Conservation (phyloP, 2,888 invertebrate genomes). For the Papilio demoleus region DNA sequence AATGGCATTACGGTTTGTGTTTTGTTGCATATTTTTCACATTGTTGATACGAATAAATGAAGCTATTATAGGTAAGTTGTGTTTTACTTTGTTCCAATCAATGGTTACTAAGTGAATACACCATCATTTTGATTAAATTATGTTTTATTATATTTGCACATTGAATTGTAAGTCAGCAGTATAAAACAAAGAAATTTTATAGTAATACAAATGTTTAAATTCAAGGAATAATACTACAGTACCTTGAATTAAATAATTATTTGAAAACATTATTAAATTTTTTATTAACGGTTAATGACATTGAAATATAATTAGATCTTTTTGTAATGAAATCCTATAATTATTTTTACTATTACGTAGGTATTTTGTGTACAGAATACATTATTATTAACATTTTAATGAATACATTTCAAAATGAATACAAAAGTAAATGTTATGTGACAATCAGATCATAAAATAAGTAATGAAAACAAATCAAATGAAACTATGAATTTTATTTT, state of each 20-base stretch:
- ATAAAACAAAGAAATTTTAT: neutral
- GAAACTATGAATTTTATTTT: too few species aligned
- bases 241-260: too few species aligned
- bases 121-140: neutral
- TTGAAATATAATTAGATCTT: neutral
- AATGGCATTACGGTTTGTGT: slow-evolving; percentile 58
- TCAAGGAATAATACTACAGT: too few species aligned
- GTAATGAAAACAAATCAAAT: too few species aligned
- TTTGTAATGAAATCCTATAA: neutral
- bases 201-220: too few species aligned
- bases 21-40: slow-evolving; percentile 56
- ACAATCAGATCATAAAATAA: too few species aligned
- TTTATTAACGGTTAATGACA: neutral
- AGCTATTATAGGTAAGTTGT: slow-evolving; percentile 49
- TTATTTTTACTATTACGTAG: neutral
- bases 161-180: neutral
- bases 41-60: slow-evolving; percentile 54
- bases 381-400: too few species aligned
- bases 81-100: slow-evolving; percentile 1
- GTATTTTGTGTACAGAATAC: neutral
- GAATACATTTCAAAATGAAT: too few species aligned
- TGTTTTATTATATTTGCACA: neutral
- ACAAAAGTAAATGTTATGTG: too few species aligned
- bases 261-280: neutral
- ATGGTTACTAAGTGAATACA: neutral